phyloP scores from a whole-genome alignment of 2,888 invertebrate species.

The Antheraea yamamai region DNA sequence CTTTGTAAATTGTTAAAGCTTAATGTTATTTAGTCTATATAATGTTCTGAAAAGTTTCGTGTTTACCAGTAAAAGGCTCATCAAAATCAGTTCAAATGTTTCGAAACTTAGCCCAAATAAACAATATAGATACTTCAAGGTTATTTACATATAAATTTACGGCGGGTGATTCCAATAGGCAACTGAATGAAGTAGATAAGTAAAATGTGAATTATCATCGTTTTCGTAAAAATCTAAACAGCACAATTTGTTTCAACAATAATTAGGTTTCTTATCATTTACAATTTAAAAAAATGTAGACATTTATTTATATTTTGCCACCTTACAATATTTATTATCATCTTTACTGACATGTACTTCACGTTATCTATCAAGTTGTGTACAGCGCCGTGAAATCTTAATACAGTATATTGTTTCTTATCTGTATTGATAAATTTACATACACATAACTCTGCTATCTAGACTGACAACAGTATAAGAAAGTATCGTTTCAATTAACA shows the following conservation, averaged over 20 bases:
- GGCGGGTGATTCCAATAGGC: too few species aligned
- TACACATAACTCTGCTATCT: conserved; percentile 70
- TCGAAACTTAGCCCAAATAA: too few species aligned
- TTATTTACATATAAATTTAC: too few species aligned
- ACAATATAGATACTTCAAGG: too few species aligned
- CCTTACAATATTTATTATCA: conserved; percentile 31
- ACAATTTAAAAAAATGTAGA: background rate
- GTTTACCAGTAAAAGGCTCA: too few species aligned
- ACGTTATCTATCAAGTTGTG: conserved; percentile 54
- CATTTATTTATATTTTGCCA: conserved; percentile 7
- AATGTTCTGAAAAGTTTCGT: too few species aligned
- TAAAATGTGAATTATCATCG: background rate
- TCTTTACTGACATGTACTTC: conserved; percentile 32
- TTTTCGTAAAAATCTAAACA: background rate
- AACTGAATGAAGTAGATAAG: background rate
- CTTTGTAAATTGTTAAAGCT: too few species aligned
- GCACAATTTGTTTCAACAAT: background rate
- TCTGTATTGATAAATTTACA: conserved; percentile 77
- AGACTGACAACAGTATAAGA: conserved; percentile 65
- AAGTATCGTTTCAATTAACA: conserved; percentile 64
- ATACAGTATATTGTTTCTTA: conserved; percentile 68
- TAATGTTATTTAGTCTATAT: too few species aligned
- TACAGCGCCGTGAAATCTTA: conserved; percentile 64
- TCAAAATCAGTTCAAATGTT: too few species aligned
- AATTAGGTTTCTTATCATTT: background rate